A percentile compares a stretch with the other conserved stretches of the same genome.
Conservation (phyloP, 2,113 vertebrate genomes). For the Syngnathoides biaculeatus region DNA sequence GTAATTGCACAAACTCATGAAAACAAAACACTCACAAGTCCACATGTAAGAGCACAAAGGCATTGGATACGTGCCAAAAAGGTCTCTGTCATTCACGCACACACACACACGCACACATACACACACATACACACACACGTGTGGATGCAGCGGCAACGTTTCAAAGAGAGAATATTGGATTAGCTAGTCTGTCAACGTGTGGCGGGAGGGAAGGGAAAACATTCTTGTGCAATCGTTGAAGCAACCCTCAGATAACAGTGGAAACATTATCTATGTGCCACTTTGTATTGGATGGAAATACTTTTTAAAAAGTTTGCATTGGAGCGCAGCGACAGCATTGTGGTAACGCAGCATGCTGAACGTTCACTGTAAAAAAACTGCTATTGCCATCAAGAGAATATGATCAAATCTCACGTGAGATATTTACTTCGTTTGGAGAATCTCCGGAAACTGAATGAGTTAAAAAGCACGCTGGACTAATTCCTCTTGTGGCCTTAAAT, state of each 20-base stretch:
- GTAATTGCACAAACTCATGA: slow-evolving; percentile 57
- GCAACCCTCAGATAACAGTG: slow-evolving; percentile 26
- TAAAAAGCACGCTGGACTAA: neutral
- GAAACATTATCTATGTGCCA: slow-evolving; percentile 11
- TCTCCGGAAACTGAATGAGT: neutral
- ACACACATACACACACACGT: slow-evolving; percentile 37
- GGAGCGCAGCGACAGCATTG: neutral
- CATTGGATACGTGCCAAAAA: slow-evolving; percentile 20
- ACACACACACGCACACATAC: neutral
- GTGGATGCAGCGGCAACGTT: slow-evolving; percentile 48
- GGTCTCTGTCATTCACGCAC: neutral
- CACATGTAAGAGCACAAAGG: slow-evolving; percentile 42
- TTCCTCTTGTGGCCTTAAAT: neutral
- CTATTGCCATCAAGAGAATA: neutral
- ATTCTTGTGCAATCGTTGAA: slow-evolving; percentile 22
- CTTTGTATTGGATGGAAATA: neutral
- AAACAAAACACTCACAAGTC: slow-evolving; percentile 47
- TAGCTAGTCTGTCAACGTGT: slow-evolving; percentile 57
- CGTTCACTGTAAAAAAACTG: neutral
- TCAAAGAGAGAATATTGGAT: slow-evolving; percentile 65
- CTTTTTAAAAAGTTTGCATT: neutral
- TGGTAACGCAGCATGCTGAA: neutral
- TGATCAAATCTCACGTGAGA: neutral
- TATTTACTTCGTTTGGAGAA: too few species aligned
- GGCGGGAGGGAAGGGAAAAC: slow-evolving; percentile 25